Evolutionary conservation across 2,888 invertebrate species (phyloP).

Genomic region (Auanema freiburgensis): DNA sequence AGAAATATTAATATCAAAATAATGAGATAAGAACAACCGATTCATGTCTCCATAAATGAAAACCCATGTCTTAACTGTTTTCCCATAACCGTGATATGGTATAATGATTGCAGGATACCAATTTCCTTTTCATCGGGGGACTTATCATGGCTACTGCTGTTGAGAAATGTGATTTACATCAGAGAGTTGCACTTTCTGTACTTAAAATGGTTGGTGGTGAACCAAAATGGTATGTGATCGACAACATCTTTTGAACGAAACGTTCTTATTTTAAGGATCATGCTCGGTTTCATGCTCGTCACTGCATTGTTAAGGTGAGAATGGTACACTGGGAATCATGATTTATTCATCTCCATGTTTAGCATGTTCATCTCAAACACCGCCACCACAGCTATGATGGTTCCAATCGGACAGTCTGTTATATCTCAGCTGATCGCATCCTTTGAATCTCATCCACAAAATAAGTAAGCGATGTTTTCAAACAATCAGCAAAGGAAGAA

Average conservation of each 20-base stretch:
- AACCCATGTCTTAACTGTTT: neutral
- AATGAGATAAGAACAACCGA: neutral
- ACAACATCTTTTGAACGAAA: neutral
- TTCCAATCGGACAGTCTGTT: slow-evolving; percentile 55
- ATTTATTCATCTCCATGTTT: neutral
- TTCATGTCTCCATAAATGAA: neutral
- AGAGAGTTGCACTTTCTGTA: slow-evolving; percentile 49
- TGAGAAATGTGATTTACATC: slow-evolving; percentile 61
- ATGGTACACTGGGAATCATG: neutral
- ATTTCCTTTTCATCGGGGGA: slow-evolving; percentile 64
- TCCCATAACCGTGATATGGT: too few relatives aligned
- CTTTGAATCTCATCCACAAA: slow-evolving; percentile 45
- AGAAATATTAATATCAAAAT: neutral
- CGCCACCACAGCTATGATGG: slow-evolving; percentile 76
- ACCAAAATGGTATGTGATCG: slow-evolving; percentile 49
- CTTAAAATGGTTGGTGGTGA: slow-evolving; percentile 54
- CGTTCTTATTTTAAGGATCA: slow-evolving; percentile 45
- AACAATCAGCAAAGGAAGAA: neutral
- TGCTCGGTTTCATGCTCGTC: slow-evolving; percentile 62
- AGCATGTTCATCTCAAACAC: slow-evolving; percentile 66
- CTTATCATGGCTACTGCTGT: slow-evolving; percentile 64
- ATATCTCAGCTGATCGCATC: slow-evolving; percentile 47
- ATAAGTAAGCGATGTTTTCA: slow-evolving; percentile 20
- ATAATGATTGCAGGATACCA: slow-evolving; percentile 54
- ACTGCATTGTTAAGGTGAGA: slow-evolving; percentile 54